phyloP scores from a whole-genome alignment of 2,888 invertebrate genomes.

The Mythimna vitellina region DNA sequence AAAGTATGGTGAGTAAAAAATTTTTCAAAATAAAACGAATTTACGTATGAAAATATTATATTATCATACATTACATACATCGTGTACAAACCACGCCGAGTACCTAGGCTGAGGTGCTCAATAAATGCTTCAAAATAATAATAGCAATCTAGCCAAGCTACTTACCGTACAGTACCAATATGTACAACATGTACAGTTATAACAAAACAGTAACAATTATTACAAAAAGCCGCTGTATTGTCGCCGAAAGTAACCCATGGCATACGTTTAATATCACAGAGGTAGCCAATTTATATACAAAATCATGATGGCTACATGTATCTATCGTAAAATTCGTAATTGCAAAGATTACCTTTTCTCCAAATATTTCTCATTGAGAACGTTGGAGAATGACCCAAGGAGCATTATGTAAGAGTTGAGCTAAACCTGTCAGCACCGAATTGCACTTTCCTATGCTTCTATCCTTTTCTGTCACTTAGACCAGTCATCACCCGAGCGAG shows the following conservation, averaged over 20 bases:
- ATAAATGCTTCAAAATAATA: conserved; percentile 79
- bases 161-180: conserved; percentile 65
- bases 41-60: conserved; percentile 83
- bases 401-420: background rate
- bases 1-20: background rate
- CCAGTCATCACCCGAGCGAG: no score
- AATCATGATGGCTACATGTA: conserved; percentile 59
- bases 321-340: conserved; percentile 6
- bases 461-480: no score
- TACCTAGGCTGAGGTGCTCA: conserved; percentile 76
- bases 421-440: no score
- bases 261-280: conserved; percentile 79
- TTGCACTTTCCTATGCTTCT: no score
- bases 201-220: conserved; percentile 70
- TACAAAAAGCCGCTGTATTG: conserved; percentile 69
- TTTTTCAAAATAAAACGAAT: conserved; percentile 48
- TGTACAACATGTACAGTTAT: conserved; percentile 67
- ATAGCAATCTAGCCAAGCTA: conserved; percentile 79
- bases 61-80: conserved; percentile 82
- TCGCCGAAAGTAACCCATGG: conserved; percentile 69
- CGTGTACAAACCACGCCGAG: conserved; percentile 81
- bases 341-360: conserved; percentile 14
- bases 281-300: conserved; percentile 72
- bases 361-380: conserved; percentile 8
- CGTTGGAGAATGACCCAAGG: background rate